Evolutionary conservation across 2,888 invertebrate genomes (phyloP).

Genomic region (Keiferia lycopersicella): DNA sequence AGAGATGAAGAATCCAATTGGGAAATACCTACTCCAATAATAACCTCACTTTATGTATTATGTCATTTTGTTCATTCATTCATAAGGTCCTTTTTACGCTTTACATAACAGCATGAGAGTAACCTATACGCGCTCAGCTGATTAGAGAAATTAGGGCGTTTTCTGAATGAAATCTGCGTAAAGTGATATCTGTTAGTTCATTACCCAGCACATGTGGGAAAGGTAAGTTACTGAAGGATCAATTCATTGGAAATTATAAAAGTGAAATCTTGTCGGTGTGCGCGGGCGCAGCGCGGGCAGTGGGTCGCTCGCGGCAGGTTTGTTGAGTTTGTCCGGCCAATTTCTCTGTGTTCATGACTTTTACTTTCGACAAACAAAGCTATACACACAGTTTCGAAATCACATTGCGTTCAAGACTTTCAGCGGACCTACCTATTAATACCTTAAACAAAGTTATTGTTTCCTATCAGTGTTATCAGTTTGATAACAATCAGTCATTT

Average conservation of each 20-base stretch:
- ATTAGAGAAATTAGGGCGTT: slow-evolving; percentile 33
- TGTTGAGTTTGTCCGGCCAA: slow-evolving; percentile 68
- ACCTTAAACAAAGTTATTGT: neutral
- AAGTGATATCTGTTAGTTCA: slow-evolving; percentile 33
- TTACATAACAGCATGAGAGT: slow-evolving; percentile 60
- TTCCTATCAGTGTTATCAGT: neutral
- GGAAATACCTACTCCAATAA: slow-evolving; percentile 9
- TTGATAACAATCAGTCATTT: neutral
- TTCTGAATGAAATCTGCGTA: slow-evolving; percentile 26
- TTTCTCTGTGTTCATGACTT: slow-evolving; percentile 70
- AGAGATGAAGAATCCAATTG: neutral
- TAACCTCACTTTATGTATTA: slow-evolving; percentile 26
- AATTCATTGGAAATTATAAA: slow-evolving; percentile 63
- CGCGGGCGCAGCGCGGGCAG: slow-evolving; percentile 47
- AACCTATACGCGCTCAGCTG: slow-evolving; percentile 58
- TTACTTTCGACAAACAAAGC: slow-evolving; percentile 70
- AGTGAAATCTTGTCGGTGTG: slow-evolving; percentile 68
- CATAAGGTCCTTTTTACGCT: slow-evolving; percentile 45
- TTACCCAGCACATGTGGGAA: slow-evolving; percentile 19
- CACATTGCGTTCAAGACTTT: slow-evolving; percentile 6
- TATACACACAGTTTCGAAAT: slow-evolving; percentile 36
- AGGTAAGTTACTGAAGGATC: slow-evolving; percentile 42
- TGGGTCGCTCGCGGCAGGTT: slow-evolving; percentile 70
- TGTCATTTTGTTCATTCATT: slow-evolving; percentile 41
- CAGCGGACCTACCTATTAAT: neutral